These are phyloP conservation scores for Macrotis lagotis DNA, from an alignment of 2,113 vertebrate genomes.

Conservation along the genomic window DNA sequence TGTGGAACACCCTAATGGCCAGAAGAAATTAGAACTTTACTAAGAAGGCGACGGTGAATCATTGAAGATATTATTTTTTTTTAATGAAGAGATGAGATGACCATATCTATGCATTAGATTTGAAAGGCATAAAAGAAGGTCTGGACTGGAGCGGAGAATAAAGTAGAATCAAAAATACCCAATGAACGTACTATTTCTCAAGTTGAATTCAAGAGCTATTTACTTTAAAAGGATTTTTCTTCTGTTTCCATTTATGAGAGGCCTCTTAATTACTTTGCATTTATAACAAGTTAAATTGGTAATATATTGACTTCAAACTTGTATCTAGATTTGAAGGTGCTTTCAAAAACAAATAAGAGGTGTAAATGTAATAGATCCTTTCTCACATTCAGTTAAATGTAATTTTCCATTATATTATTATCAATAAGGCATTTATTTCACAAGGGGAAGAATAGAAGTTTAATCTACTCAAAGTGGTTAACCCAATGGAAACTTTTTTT, in stretches of 20 bases:
- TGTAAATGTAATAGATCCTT: not conserved
- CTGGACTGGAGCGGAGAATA: not conserved
- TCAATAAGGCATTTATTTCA: conserved; percentile 9
- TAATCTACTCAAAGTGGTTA: not conserved
- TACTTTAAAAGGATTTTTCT: not conserved
- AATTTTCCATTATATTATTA: not conserved
- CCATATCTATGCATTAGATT: not conserved
- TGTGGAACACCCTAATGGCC: not conserved
- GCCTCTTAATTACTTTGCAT: not conserved
- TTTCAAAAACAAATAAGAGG: not conserved
- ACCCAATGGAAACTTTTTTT: conserved; percentile 18
- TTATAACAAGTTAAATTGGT: not conserved
- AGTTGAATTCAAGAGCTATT: not conserved
- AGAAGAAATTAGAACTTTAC: not conserved
- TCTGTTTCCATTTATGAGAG: not conserved
- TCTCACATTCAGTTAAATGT: not conserved
- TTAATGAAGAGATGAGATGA: not conserved
- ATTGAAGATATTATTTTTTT: not conserved
- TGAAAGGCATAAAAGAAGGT: not conserved
- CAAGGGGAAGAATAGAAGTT: not conserved
- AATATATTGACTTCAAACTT: not conserved
- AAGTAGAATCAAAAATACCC: not conserved
- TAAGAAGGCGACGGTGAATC: not conserved
- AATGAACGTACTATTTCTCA: not conserved
- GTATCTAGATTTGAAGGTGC: not conserved